Evolutionary conservation across 2,888 invertebrate species (phyloP).

Genomic region (Adela reaumurella): DNA sequence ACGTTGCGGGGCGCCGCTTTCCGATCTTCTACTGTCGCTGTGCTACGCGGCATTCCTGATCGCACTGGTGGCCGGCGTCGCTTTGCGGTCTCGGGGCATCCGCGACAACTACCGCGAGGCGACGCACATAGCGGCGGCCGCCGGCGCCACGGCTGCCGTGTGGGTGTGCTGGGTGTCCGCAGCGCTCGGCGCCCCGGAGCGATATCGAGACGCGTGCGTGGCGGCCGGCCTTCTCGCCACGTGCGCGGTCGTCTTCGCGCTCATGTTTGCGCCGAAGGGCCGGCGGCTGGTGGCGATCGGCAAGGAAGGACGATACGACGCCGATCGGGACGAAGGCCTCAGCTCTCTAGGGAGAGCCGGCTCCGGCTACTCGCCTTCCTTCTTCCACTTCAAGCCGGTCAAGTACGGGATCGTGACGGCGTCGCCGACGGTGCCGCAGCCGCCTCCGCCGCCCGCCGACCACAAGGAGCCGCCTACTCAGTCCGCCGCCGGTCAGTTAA

Average conservation of each 20-base stretch:
- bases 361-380: constrained; percentile 85
- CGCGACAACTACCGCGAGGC: constrained; percentile 93
- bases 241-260: constrained; percentile 79
- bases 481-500: constrained; percentile 57
- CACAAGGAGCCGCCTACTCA: constrained; percentile 54
- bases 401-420: constrained; percentile 68
- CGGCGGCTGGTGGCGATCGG: constrained; percentile 89
- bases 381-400: constrained; percentile 89
- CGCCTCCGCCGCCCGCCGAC: constrained; percentile 41
- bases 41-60: constrained; percentile 83
- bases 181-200: constrained; percentile 73
- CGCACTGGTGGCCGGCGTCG: constrained; percentile 78
- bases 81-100: constrained; percentile 81
- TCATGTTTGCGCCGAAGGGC: constrained; percentile 94
- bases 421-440: constrained; percentile 40
- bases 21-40: constrained; percentile 72
- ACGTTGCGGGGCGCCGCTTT: constrained; percentile 64
- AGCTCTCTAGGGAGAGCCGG: constrained; percentile 75
- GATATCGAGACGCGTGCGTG: constrained; percentile 82
- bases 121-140: constrained; percentile 85
- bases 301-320: constrained; percentile 79
- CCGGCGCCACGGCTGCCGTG: constrained; percentile 81
- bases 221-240: constrained; percentile 86
- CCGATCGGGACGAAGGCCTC: constrained; percentile 78
- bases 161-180: constrained; percentile 84